phyloP scores from a whole-genome alignment of 2,113 vertebrate species.

The Pollachius pollachius region DNA sequence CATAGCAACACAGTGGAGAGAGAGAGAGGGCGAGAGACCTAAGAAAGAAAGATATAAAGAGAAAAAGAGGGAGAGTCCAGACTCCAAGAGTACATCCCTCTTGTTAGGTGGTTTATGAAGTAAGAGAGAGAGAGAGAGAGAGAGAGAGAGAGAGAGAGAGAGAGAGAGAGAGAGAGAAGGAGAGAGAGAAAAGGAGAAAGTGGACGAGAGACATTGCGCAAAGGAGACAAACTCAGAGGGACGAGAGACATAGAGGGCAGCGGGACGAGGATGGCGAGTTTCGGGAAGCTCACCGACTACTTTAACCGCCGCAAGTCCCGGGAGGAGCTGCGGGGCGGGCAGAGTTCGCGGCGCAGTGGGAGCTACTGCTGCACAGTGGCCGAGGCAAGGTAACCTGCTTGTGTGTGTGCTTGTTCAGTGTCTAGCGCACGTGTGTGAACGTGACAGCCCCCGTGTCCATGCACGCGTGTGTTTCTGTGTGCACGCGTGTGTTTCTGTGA shows the following conservation, averaged over 20 bases:
- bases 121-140: neutral
- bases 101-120: neutral
- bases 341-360: slow-evolving; percentile 77
- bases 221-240: neutral
- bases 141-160: neutral
- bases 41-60: neutral
- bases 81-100: neutral
- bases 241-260: slow-evolving; percentile 6
- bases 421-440: neutral
- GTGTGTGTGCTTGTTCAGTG: neutral
- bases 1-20: slow-evolving; percentile 15
- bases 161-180: neutral
- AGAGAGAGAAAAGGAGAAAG: neutral
- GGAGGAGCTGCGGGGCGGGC: slow-evolving; percentile 79
- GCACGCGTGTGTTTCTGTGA: neutral
- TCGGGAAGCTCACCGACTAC: slow-evolving; percentile 91
- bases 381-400: slow-evolving; percentile 81
- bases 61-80: slow-evolving; percentile 4
- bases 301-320: slow-evolving; percentile 87
- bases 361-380: slow-evolving; percentile 86
- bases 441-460: neutral
- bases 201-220: neutral
- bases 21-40: neutral
- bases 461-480: neutral
- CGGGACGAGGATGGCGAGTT: slow-evolving; percentile 79